These are phyloP conservation scores for Luffia ferchaultella DNA, from an alignment of 2,888 invertebrate species.

Conservation along the genomic window DNA sequence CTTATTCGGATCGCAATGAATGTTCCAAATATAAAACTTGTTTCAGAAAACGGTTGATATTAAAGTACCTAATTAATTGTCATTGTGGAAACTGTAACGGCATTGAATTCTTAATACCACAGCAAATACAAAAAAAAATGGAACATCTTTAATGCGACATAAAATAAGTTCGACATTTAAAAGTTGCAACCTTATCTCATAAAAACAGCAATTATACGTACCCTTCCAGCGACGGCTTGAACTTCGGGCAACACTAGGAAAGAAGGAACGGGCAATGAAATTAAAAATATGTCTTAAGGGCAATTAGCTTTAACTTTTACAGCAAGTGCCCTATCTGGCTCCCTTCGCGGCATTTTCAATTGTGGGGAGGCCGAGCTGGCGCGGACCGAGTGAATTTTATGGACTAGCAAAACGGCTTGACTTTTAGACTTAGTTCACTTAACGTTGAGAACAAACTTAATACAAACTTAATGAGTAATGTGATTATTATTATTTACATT, in stretches of 20 bases:
- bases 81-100: no score
- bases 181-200: conserved; percentile 59
- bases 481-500: no score
- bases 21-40: no score
- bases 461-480: no score
- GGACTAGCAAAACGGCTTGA: conserved; percentile 47
- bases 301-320: conserved; percentile 68
- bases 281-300: conserved; percentile 70
- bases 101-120: no score
- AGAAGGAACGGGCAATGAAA: conserved; percentile 64
- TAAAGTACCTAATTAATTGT: no score
- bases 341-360: conserved; percentile 50
- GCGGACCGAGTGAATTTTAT: conserved; percentile 54
- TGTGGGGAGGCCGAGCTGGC: conserved; percentile 44
- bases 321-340: conserved; percentile 60
- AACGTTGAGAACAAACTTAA: no score
- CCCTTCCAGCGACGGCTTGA: conserved; percentile 32
- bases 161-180: conserved; percentile 60
- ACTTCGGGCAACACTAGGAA: conserved; percentile 55
- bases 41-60: no score
- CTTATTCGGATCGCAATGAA: no score
- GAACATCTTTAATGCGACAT: conserved; percentile 31
- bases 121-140: no score
- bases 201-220: conserved; percentile 46
- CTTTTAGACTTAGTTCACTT: conserved; percentile 23